These are phyloP conservation scores for Brachypterus glaber DNA, from an alignment of 2,888 invertebrate genomes.

Conservation along the genomic window DNA sequence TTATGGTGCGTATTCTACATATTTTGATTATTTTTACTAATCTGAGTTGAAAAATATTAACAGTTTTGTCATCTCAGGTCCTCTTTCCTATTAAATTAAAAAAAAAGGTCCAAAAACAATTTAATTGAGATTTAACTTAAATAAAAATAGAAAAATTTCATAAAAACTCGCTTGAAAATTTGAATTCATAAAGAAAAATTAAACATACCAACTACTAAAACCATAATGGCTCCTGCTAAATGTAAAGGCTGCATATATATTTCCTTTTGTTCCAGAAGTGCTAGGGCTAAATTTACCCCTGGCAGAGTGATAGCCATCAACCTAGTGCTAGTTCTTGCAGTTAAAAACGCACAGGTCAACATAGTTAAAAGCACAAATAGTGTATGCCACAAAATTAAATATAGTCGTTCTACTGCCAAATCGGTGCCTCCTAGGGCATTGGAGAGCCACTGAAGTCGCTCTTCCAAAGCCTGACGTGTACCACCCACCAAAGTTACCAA, in stretches of 20 bases:
- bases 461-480: constrained; percentile 35
- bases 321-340: constrained; percentile 30
- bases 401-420: constrained; percentile 34
- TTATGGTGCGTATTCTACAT: too few species aligned
- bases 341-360: constrained; percentile 37
- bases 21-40: too few species aligned
- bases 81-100: too few species aligned
- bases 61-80: too few species aligned
- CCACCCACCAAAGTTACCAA: constrained; percentile 33
- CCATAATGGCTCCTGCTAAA: constrained; percentile 22
- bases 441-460: constrained; percentile 34
- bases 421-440: constrained; percentile 38
- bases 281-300: constrained; percentile 33
- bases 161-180: too few species aligned
- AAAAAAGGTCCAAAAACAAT: too few species aligned
- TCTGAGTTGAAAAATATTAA: too few species aligned
- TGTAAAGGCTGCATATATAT: constrained; percentile 27
- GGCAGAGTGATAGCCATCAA: constrained; percentile 30
- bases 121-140: too few species aligned
- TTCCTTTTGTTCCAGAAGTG: constrained; percentile 27
- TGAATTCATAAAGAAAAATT: too few species aligned
- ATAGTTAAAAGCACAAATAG: constrained; percentile 34
- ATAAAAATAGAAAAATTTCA: too few species aligned
- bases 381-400: constrained; percentile 34
- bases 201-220: too few species aligned